Evolutionary conservation across 2,888 invertebrate species (phyloP), one percentile per base, ranked within the genome.

Genomic region (Microctonus aethiopoides): DNA sequence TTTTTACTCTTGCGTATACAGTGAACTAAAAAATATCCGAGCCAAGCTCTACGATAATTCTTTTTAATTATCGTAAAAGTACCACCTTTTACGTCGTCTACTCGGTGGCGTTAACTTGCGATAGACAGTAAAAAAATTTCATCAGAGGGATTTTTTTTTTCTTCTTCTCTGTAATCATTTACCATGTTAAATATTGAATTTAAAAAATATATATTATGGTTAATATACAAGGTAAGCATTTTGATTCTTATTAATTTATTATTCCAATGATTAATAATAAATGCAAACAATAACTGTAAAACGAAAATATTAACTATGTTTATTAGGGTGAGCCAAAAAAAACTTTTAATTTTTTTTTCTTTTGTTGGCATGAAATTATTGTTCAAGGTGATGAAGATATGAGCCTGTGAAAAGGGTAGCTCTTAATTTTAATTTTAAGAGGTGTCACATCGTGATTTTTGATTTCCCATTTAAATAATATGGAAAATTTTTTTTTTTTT

Each of bases 11-110:
- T 34, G 34, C 1, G 13, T 36, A 9, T 16, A 36, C 16, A 34
- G 22, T 61, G 61, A 61, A 52, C 61, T 60, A 20, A 61, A 51
- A 60, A 60, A 67, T 61, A 34, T 51, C 36, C 61, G 36, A 26
- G 61, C 61, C 61, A 36, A 36, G 54, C 61, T 36, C 16, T 26
- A 20, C 67, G 39, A 67, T 67, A 61, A 67, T 67, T 67, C 61
- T 67, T 67, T 61, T 67, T 67, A 67, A 67, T 67, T 67, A 67
- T 67, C 67, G 67, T 67, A 54, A 67, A 67, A 67, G 61, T 67
- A 61, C 60, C 67, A 60, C 36, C 60, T 67, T 67, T 60, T 60
- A 67, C 59, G 24, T 32, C 54, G 29, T 51, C 34, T 32, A 29
- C 36, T 20, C 32, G 34, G 4, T 29, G 36, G 26, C 36, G 54